Percentiles rank a stretch among this genome's conserved stretches.
Conservation (phyloP, 2,888 invertebrate species). For the Drosophila yooni region DNA sequence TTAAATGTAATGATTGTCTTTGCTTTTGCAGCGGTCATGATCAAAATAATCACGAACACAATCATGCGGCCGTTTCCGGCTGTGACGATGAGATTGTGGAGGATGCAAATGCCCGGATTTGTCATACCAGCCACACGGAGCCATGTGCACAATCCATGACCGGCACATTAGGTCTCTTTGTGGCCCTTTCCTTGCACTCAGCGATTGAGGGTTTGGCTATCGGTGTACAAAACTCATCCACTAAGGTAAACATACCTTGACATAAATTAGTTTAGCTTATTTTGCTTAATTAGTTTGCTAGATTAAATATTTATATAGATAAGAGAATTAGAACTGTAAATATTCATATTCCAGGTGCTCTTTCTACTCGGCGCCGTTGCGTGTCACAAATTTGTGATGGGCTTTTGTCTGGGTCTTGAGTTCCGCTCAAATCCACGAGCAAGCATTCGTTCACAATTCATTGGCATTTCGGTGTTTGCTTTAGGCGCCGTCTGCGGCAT, state of each 20-base stretch:
- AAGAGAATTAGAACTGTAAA: slow-evolving; percentile 36
- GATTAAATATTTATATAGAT: slow-evolving; percentile 68
- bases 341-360: slow-evolving; percentile 86
- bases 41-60: slow-evolving; percentile 30
- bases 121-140: slow-evolving; percentile 89
- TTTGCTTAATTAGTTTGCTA: slow-evolving; percentile 26
- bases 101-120: slow-evolving; percentile 84
- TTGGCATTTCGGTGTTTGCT: slow-evolving; percentile 88
- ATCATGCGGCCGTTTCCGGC: slow-evolving; percentile 24
- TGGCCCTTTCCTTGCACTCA: slow-evolving; percentile 91
- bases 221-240: slow-evolving; percentile 89
- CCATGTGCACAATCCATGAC: slow-evolving; percentile 88
- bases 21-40: slow-evolving; percentile 38
- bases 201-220: slow-evolving; percentile 93
- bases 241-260: slow-evolving; percentile 86
- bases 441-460: slow-evolving; percentile 85
- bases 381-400: slow-evolving; percentile 92
- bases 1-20: slow-evolving; percentile 15
- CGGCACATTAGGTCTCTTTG: slow-evolving; percentile 88
- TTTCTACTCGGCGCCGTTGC: slow-evolving; percentile 89
- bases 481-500: slow-evolving; percentile 90
- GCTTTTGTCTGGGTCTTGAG: slow-evolving; percentile 92
- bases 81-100: slow-evolving; percentile 72
- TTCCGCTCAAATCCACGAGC: slow-evolving; percentile 86
- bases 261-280: slow-evolving; percentile 31